phyloP scores from a whole-genome alignment of 2,888 invertebrate genomes.

The Meteorus colon region DNA sequence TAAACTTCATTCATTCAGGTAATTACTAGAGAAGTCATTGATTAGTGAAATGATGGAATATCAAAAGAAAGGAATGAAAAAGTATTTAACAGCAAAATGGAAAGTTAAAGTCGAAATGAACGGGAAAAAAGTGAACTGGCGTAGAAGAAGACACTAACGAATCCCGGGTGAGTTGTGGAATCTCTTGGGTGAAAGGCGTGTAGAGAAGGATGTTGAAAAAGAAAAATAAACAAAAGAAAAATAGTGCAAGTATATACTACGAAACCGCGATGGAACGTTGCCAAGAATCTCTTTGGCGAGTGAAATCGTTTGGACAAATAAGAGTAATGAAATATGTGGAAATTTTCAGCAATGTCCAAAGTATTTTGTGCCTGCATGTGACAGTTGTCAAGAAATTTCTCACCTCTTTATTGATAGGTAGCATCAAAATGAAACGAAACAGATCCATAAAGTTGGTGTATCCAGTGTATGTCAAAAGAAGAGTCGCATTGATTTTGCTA shows the following conservation, averaged over 20 bases:
- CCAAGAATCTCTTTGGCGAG: constrained; percentile 50
- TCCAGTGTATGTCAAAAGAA: too few relatives aligned
- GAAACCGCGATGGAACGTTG: constrained; percentile 48
- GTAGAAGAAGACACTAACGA: constrained; percentile 20
- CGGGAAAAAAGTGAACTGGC: constrained; percentile 3
- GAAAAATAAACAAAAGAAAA: constrained; percentile 34
- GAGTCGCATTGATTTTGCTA: too few relatives aligned
- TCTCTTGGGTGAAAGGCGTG: constrained; percentile 23
- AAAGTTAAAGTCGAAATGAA: neutral
- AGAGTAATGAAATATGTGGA: constrained; percentile 41
- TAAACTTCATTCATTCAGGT: too few relatives aligned
- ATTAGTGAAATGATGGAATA: too few relatives aligned
- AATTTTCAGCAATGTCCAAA: constrained; percentile 12
- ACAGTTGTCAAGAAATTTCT: neutral
- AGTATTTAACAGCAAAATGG: neutral
- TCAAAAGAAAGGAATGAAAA: too few relatives aligned
- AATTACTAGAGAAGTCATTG: too few relatives aligned
- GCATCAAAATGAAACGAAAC: neutral
- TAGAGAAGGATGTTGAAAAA: constrained; percentile 27
- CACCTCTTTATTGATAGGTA: neutral
- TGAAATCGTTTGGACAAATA: constrained; percentile 37
- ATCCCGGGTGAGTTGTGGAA: constrained; percentile 20
- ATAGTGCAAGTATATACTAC: constrained; percentile 27
- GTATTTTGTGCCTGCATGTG: constrained; percentile 32
- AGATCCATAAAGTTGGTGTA: too few relatives aligned